Base-by-base conservation (phyloP, 2,113 vertebrate genomes). In the Xerus inauris region DNA sequence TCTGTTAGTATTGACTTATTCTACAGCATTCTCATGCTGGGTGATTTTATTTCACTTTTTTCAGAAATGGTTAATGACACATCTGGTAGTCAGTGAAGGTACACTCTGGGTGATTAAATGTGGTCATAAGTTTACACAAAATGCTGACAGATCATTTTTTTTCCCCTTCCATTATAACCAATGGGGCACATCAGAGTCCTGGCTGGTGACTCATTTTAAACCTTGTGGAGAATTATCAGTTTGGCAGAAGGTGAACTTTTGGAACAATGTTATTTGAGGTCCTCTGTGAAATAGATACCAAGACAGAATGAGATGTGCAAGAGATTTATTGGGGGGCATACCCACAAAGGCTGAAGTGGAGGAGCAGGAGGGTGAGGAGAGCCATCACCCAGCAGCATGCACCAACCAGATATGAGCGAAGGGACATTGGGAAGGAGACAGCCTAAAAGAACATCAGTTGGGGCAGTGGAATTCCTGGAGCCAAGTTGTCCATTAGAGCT, bases 1-100 rank as follows among this genome's bases (percentile, higher is more conserved):
- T 99, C 99, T 99, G 99, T 98, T 99, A 98, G 96, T 98, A 98
- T 98, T 99, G 98, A 99, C 98, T 99, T 98, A 96, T 97, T 98
- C 98, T 93, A 85, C 96, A 95, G 98, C 92, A 97, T 98, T 98
- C 98, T 97, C 98, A 98, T 98, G 98, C 98, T 98, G 97, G 96
- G 93, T 98, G 98, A 98, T 98, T 98, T 98, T 98, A 98, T 98
- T 98, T 98, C 98, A 97, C 95, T 97, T 99, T 98, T 98, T 98
- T 97, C 98, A 98, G 98, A 98, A 99, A 98, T 97, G 98, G 98
- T 98, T 99, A 98, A 99, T 98, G 98, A 92, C 98, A 98, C 98
- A 99, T 98, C 98, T 99, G 98, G 98, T 99, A 86, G 97, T 91
- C 77, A 95, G 97, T 89, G 82, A 97, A 98, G 97, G 97, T 98